Conservation (phyloP, 1,140 invertebrate species). For the Parasteatoda tepidariorum region DNA sequence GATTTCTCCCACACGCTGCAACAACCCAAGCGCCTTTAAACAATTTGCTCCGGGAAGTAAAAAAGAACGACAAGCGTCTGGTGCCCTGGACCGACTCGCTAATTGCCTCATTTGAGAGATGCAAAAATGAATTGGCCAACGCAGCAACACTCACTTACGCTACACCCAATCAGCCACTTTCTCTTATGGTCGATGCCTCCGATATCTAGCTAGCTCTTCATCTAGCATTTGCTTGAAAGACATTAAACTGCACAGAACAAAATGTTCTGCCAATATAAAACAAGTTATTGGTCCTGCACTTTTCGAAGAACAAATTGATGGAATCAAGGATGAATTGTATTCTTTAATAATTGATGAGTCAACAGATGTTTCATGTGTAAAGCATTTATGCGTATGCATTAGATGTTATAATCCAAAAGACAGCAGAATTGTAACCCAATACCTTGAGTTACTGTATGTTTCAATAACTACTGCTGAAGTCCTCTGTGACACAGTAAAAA, state of each 20-base stretch:
- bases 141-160: not conserved
- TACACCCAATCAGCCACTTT: not conserved
- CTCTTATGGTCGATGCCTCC: not conserved
- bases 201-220: too few relatives aligned
- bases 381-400: not conserved
- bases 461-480: too few relatives aligned
- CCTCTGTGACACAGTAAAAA: not conserved
- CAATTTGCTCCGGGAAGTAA: constrained; percentile 12
- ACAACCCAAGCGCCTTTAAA: constrained; percentile 49
- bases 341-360: not conserved
- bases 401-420: not conserved
- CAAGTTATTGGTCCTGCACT: too few relatives aligned
- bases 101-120: not conserved
- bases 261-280: too few relatives aligned
- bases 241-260: not conserved
- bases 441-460: not conserved
- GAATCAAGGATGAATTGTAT: not conserved
- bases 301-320: not conserved
- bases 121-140: not conserved
- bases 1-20: constrained; percentile 65
- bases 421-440: not conserved
- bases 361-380: not conserved
- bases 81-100: not conserved
- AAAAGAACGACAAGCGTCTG: constrained; percentile 10
- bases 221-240: not conserved